phyloP scores from a whole-genome alignment of 2,113 vertebrate species.

The Eonycteris spelaea region DNA sequence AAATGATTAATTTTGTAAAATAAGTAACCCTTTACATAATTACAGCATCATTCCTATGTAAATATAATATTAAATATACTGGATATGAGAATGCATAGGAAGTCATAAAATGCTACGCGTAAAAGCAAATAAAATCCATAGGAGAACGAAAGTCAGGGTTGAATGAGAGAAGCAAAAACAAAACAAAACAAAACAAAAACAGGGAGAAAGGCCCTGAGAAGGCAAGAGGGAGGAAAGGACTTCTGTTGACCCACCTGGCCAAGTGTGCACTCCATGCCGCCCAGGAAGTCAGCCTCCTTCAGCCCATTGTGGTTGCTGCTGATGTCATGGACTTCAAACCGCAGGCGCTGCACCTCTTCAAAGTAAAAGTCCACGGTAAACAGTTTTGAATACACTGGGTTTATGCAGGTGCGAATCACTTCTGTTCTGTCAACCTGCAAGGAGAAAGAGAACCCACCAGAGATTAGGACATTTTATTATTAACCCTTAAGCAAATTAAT shows the following conservation, averaged over 20 bases:
- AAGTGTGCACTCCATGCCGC: conserved; percentile 95
- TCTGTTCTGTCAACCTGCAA: conserved; percentile 96
- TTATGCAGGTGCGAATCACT: conserved; percentile 94
- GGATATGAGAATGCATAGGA: background rate
- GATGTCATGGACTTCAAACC: conserved; percentile 95
- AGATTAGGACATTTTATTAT: background rate
- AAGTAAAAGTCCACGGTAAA: conserved; percentile 98
- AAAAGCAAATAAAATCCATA: background rate
- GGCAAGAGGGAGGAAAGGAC: rapidly evolving
- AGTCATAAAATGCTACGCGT: background rate
- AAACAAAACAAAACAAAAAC: rapidly evolving
- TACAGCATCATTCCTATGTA: background rate
- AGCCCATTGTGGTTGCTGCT: conserved; percentile 93
- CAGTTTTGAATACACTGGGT: conserved; percentile 94
- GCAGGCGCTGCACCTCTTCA: conserved; percentile 95
- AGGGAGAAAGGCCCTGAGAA: background rate
- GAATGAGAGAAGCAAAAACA: background rate
- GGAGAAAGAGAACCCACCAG: background rate
- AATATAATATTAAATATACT: background rate
- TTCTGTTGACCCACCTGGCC: conserved; percentile 87
- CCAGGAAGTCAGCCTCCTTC: conserved; percentile 93
- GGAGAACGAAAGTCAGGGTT: background rate
- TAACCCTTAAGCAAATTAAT: background rate
- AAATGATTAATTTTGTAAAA: background rate
- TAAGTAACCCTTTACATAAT: background rate